Evolutionary conservation across 2,888 invertebrate species (phyloP).

Genomic region (Marronus borbonicus): DNA sequence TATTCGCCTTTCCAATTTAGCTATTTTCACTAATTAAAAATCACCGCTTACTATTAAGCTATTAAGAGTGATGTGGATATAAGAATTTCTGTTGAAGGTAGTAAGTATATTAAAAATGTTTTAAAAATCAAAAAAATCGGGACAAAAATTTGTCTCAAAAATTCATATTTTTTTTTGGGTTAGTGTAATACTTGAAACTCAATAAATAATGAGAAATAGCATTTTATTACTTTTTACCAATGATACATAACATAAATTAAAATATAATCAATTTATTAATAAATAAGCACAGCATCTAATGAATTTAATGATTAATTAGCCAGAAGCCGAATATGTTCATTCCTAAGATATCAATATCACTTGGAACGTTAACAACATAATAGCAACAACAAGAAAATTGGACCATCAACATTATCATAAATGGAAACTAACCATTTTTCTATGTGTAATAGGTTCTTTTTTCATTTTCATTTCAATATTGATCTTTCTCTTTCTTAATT

Average conservation of each 20-base stretch:
- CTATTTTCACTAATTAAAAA: background rate
- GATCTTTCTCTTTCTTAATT: conserved; percentile 17
- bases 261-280: conserved; percentile 52
- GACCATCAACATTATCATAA: conserved; percentile 52
- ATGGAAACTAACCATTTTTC: conserved; percentile 35
- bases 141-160: conserved; percentile 44
- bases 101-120: conserved; percentile 34
- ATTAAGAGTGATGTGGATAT: conserved; percentile 11
- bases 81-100: conserved; percentile 5
- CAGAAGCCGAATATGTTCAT: conserved; percentile 66
- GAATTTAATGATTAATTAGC: conserved; percentile 61
- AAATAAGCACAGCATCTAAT: conserved; percentile 64
- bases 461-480: conserved; percentile 20
- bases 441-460: conserved; percentile 4
- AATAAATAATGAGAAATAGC: conserved; percentile 55
- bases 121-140: conserved; percentile 41
- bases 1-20: background rate
- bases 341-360: conserved; percentile 67
- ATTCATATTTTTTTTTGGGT: conserved; percentile 47
- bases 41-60: background rate
- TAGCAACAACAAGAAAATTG: conserved; percentile 52
- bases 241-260: conserved; percentile 58
- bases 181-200: conserved; percentile 52
- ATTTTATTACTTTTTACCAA: conserved; percentile 59
- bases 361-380: conserved; percentile 66